Percentiles rank a stretch among this genome's conserved stretches.
Conservation (phyloP, 2,888 invertebrate genomes). For the Parnassius orleans region DNA sequence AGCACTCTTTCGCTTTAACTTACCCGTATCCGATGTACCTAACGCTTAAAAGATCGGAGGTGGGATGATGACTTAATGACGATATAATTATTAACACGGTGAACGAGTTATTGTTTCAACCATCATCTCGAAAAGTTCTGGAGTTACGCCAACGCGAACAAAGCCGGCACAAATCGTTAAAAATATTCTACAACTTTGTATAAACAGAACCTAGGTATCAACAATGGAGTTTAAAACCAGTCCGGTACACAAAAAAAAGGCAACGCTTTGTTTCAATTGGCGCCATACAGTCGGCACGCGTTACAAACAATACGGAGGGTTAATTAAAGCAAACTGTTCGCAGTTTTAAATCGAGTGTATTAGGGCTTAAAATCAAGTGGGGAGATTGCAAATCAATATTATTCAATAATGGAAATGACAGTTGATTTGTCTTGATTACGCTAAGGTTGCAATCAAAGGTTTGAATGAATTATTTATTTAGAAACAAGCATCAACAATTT, state of each 20-base stretch:
- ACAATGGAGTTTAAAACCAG: slow-evolving; percentile 24
- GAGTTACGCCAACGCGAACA: too few species aligned
- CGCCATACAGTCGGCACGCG: slow-evolving; percentile 40
- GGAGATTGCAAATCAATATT: slow-evolving; percentile 15
- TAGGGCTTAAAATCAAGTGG: slow-evolving; percentile 18
- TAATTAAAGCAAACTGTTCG: neutral
- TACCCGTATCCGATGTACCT: too few species aligned
- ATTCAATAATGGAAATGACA: slow-evolving; percentile 21
- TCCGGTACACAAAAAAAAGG: slow-evolving; percentile 32
- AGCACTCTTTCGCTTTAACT: too few species aligned
- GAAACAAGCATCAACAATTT: neutral
- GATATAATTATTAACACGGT: too few species aligned
- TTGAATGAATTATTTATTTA: slow-evolving; percentile 12
- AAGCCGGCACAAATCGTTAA: too few species aligned
- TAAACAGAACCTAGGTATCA: neutral
- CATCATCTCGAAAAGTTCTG: too few species aligned
- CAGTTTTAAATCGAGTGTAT: neutral
- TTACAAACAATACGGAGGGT: slow-evolving; percentile 19
- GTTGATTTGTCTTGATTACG: slow-evolving; percentile 16
- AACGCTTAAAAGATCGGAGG: too few species aligned
- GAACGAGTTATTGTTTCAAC: too few species aligned
- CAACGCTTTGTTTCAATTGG: slow-evolving; percentile 34
- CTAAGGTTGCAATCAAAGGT: slow-evolving; percentile 7
- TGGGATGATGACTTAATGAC: too few species aligned
- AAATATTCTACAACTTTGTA: neutral